phyloP scores from a whole-genome alignment of 1,140 invertebrate genomes.

The Halictus rubicundus region DNA sequence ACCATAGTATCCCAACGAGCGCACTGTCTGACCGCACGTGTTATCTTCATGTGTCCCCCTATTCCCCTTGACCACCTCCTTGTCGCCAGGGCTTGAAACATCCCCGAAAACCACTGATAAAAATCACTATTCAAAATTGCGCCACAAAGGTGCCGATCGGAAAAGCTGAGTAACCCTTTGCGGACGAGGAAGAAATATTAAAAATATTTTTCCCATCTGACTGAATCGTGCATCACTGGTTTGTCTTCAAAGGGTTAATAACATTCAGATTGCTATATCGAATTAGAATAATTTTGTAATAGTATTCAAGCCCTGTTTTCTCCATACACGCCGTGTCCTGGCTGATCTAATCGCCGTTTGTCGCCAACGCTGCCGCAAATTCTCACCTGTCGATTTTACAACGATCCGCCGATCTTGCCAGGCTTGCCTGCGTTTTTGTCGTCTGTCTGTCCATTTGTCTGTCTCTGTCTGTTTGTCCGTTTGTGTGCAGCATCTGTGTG shows the following conservation, averaged over 20 bases:
- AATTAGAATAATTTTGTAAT: too few species aligned
- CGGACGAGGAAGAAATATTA: too few species aligned
- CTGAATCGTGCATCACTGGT: too few species aligned
- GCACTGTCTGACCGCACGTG: slow-evolving; percentile 36
- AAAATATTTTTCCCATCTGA: too few species aligned
- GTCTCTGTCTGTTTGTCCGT: background rate
- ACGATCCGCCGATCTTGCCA: slow-evolving; percentile 1
- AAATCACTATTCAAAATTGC: too few species aligned
- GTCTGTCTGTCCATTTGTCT: background rate
- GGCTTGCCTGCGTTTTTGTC: slow-evolving; percentile 22
- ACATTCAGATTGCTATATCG: too few species aligned
- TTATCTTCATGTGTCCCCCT: background rate
- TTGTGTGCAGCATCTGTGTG: background rate
- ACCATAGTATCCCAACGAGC: slow-evolving; percentile 66
- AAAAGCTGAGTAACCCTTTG: too few species aligned
- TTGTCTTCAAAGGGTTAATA: too few species aligned
- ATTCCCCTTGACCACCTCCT: background rate
- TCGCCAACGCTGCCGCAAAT: slow-evolving; percentile 32
- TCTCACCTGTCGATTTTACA: slow-evolving; percentile 10
- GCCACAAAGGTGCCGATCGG: too few species aligned
- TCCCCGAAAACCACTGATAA: too few species aligned
- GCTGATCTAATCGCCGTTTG: background rate
- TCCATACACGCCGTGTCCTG: too few species aligned
- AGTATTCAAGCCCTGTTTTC: background rate
- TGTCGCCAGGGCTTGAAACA: too few species aligned